Evolutionary conservation across 2,888 invertebrate species (phyloP), one percentile per base, ranked within the genome.

Genomic region (Uropetala carovei): DNA sequence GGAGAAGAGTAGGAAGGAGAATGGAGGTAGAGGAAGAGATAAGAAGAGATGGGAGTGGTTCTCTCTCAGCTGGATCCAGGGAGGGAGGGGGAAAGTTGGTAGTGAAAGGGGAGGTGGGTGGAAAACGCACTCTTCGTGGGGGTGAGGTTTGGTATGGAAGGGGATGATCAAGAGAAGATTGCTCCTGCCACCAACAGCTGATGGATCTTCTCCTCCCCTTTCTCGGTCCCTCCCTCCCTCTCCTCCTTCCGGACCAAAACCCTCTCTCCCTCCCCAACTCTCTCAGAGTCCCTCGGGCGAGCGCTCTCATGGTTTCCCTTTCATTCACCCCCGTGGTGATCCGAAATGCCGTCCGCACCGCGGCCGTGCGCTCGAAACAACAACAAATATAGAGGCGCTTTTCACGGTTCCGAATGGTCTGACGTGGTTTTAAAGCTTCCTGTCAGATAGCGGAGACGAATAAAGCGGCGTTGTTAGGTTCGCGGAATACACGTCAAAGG

Each of bases 181-280:
- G 89, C 89, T 89, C 60, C 89, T 89, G 89, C 89, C 89, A 89
- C 89, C 89, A 89, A 89, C 89, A 89, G 89, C 89, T 89, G 89
- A 89, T 89, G 89, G 89, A 89, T 89, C 89, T 89, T 83, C 83
- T 83, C 56, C 83, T 43, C 86, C 86, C 59, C 86, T 43, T 64
- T 64, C 30, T 64, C 86, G 86, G 60, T 86, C 89, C 64, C 64
- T 0, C 83, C 30, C 83, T 18, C 75, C 64, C 7, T 7, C 11
- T 13, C 64, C 64, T n/a, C 83, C 43, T 57, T 83, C 86, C 60
- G 58, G 60, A 60, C 59, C 14, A 22, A 27, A 27, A 16, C 30
- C 82, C 0, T 0, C 82, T 11, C 13, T 14, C 27, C 14, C 82
- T 56, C n/a, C 13, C 56, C 7, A 5, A 56, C 57, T 57, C 43